Conservation (phyloP, 2,797 vertebrate species). For the Syngnathus acus region DNA sequence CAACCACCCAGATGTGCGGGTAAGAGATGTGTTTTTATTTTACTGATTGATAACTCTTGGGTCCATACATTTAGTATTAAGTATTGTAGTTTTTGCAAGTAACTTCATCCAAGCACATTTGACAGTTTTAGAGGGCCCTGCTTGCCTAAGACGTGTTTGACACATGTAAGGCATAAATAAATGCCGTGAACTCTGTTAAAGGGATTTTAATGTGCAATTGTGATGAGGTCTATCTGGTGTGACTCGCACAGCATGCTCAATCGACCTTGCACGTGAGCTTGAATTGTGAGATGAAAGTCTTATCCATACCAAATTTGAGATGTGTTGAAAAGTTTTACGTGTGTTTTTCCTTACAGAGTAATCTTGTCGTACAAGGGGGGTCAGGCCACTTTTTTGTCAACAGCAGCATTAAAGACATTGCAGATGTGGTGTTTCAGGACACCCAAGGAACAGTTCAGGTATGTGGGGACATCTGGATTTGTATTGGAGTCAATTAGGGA, state of each 20-base stretch:
- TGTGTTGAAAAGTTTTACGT: conserved; percentile 1
- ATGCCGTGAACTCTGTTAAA: conserved; percentile 30
- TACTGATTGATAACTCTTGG: background rate
- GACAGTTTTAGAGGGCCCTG: too few relatives aligned
- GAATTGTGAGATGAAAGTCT: conserved; percentile 4
- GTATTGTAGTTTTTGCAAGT: background rate
- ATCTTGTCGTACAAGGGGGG: conserved; percentile 78
- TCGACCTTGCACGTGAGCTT: background rate
- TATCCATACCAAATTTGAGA: background rate
- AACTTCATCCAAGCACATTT: background rate
- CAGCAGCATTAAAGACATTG: conserved; percentile 69
- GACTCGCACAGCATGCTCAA: background rate
- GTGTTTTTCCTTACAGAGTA: conserved; percentile 64
- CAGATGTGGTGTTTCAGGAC: conserved; percentile 76
- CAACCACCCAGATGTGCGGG: conserved; percentile 83
- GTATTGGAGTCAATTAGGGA: conserved; percentile 1
- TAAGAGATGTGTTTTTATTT: conserved; percentile 48
- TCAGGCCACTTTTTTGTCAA: conserved; percentile 94
- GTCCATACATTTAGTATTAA: background rate
- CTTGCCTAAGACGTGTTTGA: background rate
- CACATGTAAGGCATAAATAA: too few relatives aligned
- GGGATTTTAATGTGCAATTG: conserved; percentile 27
- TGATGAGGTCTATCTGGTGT: conserved; percentile 23
- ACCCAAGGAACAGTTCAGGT: conserved; percentile 73
- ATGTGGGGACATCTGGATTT: conserved; percentile 32